These are phyloP conservation scores for Ornithoptera alexandrae DNA, from an alignment of 2,888 invertebrate genomes.

Conservation along the genomic window DNA sequence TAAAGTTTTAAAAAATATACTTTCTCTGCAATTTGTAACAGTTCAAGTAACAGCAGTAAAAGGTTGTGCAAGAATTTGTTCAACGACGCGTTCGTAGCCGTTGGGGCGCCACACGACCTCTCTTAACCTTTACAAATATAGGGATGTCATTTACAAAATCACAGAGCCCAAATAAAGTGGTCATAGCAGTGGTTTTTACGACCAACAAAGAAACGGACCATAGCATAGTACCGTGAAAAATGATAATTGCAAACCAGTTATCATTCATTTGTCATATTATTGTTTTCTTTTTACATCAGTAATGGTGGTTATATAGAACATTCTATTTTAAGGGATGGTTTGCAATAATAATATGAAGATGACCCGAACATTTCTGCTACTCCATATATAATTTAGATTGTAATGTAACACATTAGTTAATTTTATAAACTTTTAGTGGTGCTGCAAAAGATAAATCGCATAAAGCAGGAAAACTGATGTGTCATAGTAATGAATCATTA, in stretches of 20 bases:
- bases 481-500: too few species aligned
- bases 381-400: too few species aligned
- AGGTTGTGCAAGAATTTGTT: constrained; percentile 17
- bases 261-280: neutral
- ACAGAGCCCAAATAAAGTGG: constrained; percentile 12
- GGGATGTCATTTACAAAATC: constrained; percentile 20
- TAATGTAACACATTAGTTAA: too few species aligned
- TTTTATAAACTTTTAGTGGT: too few species aligned
- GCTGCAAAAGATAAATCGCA: too few species aligned
- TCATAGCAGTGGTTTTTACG: neutral
- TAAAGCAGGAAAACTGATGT: too few species aligned
- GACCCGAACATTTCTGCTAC: too few species aligned
- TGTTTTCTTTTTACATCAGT: neutral
- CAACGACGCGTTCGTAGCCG: constrained; percentile 22
- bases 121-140: constrained; percentile 25
- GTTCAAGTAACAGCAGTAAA: neutral
- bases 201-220: neutral
- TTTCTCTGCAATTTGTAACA: neutral
- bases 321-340: too few species aligned
- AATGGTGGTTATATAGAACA: neutral
- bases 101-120: constrained; percentile 26
- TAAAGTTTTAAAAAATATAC: neutral
- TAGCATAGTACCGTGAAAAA: neutral
- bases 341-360: too few species aligned
- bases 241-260: neutral